These are phyloP conservation scores for Eulithis prunata DNA, from an alignment of 2,888 invertebrate species.

Conservation along the genomic window DNA sequence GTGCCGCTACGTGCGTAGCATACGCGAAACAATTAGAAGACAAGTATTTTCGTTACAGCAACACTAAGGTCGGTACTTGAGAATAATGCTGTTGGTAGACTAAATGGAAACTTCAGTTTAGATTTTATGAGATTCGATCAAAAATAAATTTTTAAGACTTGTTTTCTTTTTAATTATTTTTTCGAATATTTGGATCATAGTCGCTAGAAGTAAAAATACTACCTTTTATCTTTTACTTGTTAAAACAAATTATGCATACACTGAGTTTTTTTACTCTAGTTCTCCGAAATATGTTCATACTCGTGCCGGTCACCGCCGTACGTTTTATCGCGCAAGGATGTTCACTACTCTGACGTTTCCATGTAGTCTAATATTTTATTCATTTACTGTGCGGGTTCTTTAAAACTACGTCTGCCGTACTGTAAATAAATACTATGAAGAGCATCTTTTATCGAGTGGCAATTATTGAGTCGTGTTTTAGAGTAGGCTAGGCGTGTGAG, in stretches of 20 bases:
- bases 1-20: conserved; percentile 19
- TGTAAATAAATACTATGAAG: conserved; percentile 7
- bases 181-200: too few species aligned
- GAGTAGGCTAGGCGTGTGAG: too few species aligned
- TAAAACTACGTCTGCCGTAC: conserved; percentile 9
- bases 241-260: too few species aligned
- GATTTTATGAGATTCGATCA: too few species aligned
- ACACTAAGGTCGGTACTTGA: too few species aligned
- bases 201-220: too few species aligned
- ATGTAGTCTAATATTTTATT: conserved; percentile 24
- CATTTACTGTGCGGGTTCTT: conserved; percentile 16
- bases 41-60: too few species aligned
- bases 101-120: too few species aligned
- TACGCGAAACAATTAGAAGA: neutral
- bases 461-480: neutral
- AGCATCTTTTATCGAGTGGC: neutral
- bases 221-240: too few species aligned
- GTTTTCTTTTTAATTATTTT: too few species aligned
- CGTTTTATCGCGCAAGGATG: conserved; percentile 12
- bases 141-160: too few species aligned
- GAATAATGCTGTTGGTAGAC: too few species aligned
- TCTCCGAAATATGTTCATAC: neutral
- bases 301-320: neutral
- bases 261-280: neutral
- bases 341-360: conserved; percentile 11